phyloP scores from a whole-genome alignment of 2,888 invertebrate species.

The Eupithecia pulchellata region DNA sequence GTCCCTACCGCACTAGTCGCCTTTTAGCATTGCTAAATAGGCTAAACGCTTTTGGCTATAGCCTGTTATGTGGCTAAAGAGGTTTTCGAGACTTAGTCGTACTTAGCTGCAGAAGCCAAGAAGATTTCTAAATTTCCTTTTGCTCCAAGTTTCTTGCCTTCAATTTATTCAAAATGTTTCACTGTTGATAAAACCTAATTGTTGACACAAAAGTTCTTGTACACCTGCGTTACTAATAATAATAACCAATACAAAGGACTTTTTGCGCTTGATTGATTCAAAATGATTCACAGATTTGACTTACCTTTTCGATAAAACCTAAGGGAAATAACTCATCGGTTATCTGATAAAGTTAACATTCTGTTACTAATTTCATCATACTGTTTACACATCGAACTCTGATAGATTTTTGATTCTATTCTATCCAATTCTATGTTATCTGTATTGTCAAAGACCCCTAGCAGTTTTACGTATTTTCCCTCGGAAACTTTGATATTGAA shows the following conservation, averaged over 20 bases:
- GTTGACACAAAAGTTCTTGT: not conserved
- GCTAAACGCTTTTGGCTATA: not conserved
- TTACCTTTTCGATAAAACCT: not conserved
- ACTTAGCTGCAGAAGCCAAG: not conserved
- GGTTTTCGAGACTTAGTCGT: not conserved
- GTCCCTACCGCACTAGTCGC: no score
- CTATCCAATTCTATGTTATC: no score
- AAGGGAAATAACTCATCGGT: not conserved
- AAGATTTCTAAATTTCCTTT: not conserved
- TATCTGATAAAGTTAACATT: not conserved
- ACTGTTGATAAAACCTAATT: not conserved
- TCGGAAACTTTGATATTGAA: not conserved
- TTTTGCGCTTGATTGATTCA: not conserved
- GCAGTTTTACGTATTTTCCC: not conserved
- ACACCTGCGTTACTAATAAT: no score
- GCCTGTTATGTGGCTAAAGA: not conserved
- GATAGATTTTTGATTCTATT: not conserved
- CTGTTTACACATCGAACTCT: not conserved
- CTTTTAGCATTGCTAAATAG: conserved; percentile 9
- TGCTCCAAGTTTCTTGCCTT: not conserved
- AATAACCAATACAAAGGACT: not conserved
- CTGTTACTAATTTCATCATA: not conserved
- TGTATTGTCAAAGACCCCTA: no score
- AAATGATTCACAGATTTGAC: not conserved
- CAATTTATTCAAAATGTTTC: no score